Evolutionary conservation across 2,888 invertebrate species (phyloP), one percentile per base, ranked within the genome.

Genomic region (Plemyria rubiginata): DNA sequence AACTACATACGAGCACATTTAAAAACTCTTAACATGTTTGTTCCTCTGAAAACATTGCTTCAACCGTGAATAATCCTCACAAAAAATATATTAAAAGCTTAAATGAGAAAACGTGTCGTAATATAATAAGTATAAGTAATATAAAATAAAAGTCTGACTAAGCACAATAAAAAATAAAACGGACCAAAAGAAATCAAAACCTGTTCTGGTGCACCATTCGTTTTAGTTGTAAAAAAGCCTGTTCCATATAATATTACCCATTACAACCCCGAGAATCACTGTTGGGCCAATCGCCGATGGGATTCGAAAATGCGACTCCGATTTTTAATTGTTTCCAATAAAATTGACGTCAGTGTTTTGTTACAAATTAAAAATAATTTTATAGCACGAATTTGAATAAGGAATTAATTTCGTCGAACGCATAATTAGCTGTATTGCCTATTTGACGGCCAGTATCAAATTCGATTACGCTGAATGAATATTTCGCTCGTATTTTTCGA

Each of bases 221-320:
- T 84, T 87, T 87, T 88, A 90, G 90, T 85, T 90, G 87, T 92
- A 90, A 92, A 92, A 90, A 90, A 81, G 83, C 85, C 82, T 88
- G 88, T 92, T 91, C 86, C 88, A 86, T 88, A 89, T 88, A 90
- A 89, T 89, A 92, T 91, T 90, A 84, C 87, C 90, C 88, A 90
- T 90, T 90, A 90, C 90, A 85, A 86, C 85, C 87, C 88, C 78
- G 87, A 87, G 88, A 89, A 90, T 87, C 88, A 87, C 86, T 82
- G 82, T 76, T 81, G 83, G 80, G 74, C 88, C 87, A 88, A 90
- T 90, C 86, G 81, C 76, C 76, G 80, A 66, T 78, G 80, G 85
- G 82, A 88, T 87, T 88, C 77, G 77, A 82, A 86, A 88, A 88
- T 86, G 86, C 82, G 77, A 78, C 77, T 87, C 89, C 83, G 84